Percentiles rank a stretch among this genome's conserved stretches.
Evolutionary conservation across 2,888 invertebrate species (phyloP).

Genomic region (Lampropteryx suffumata): DNA sequence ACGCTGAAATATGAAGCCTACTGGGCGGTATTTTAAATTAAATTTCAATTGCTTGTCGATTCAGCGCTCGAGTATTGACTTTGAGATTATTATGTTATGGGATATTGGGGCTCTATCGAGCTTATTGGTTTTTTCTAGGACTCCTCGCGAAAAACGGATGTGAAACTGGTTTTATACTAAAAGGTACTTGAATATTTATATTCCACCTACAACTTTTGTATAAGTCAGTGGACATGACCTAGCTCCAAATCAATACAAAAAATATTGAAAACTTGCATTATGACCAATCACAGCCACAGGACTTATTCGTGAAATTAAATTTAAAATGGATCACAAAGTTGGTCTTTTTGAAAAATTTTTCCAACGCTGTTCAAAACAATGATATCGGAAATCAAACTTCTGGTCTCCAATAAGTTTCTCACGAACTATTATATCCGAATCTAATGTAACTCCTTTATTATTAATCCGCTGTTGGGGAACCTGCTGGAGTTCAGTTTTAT

Average conservation of each 20-base stretch:
- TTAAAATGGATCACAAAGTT: slow-evolving; percentile 3
- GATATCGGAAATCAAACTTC: slow-evolving; percentile 11
- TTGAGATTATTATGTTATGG: slow-evolving; percentile 10
- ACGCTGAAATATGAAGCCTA: slow-evolving; percentile 36
- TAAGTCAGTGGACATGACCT: too few species aligned
- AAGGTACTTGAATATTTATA: too few species aligned
- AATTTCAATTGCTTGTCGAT: slow-evolving; percentile 26
- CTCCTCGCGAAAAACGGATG: too few species aligned
- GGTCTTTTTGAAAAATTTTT: too few species aligned
- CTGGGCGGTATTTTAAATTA: slow-evolving; percentile 32
- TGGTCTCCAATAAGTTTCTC: slow-evolving; percentile 14
- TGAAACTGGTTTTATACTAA: too few species aligned
- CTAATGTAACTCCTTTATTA: slow-evolving; percentile 58
- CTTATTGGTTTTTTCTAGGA: background rate
- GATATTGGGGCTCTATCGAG: background rate
- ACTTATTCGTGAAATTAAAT: background rate
- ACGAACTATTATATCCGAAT: slow-evolving; percentile 30
- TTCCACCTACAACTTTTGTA: too few species aligned
- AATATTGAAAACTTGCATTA: too few species aligned
- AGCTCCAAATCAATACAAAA: too few species aligned
- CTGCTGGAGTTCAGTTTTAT: slow-evolving; percentile 66
- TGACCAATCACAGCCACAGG: too few species aligned
- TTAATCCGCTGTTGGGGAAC: slow-evolving; percentile 64
- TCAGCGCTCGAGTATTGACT: slow-evolving; percentile 13
- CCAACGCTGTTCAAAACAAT: slow-evolving; percentile 20